Conservation (phyloP, 1,140 invertebrate genomes). For the Saccostrea echinata region DNA sequence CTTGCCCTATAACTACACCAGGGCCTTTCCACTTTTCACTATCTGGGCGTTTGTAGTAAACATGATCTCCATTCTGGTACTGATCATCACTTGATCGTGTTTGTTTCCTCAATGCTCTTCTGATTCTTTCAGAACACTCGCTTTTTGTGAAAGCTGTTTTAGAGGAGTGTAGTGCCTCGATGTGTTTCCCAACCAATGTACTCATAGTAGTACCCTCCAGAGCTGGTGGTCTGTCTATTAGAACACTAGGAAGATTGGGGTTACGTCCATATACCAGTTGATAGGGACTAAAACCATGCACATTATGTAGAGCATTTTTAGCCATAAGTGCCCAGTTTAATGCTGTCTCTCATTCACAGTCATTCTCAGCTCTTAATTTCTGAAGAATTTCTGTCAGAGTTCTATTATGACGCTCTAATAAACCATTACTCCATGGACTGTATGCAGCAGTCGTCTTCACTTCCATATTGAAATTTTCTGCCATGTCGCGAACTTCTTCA, state of each 20-base stretch:
- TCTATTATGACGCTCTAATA: constrained; percentile 58
- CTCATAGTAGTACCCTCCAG: constrained; percentile 50
- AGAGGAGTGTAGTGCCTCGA: constrained; percentile 46
- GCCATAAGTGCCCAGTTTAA: constrained; percentile 56
- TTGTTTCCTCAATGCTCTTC: constrained; percentile 54
- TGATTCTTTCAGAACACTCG: constrained; percentile 60
- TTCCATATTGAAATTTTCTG: constrained; percentile 61
- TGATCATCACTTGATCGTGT: constrained; percentile 34
- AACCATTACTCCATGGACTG: constrained; percentile 60
- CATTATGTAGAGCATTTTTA: constrained; percentile 53
- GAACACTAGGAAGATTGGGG: constrained; percentile 50
- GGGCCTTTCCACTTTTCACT: constrained; percentile 59
- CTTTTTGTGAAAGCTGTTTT: constrained; percentile 53
- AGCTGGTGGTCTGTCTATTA: constrained; percentile 51
- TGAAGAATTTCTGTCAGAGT: constrained; percentile 52
- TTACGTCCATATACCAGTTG: constrained; percentile 58
- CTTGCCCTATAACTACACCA: constrained; percentile 58
- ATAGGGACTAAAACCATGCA: constrained; percentile 55
- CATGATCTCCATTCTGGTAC: constrained; percentile 50
- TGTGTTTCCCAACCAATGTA: constrained; percentile 42
- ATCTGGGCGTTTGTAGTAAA: constrained; percentile 58
- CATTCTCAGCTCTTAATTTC: constrained; percentile 51
- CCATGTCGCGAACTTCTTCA: constrained; percentile 50
- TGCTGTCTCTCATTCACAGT: constrained; percentile 28
- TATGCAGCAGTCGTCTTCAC: constrained; percentile 58